A percentile compares a stretch with the other conserved stretches of the same genome.
These are phyloP conservation scores for Planococcus citri DNA, from an alignment of 1,140 invertebrate genomes.

Conservation along the genomic window DNA sequence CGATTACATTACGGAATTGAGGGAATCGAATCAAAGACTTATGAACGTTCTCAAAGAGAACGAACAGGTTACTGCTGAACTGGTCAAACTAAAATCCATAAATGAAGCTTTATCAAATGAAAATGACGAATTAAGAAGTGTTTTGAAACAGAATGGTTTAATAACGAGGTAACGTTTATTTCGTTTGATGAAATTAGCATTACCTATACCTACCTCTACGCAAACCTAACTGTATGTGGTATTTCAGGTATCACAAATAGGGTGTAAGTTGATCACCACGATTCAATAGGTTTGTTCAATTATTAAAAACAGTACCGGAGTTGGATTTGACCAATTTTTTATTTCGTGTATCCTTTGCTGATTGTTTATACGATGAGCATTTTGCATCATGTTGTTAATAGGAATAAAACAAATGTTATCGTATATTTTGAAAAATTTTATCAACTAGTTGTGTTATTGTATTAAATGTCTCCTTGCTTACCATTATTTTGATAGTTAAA, in stretches of 20 bases:
- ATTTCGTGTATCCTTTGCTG: too few relatives aligned
- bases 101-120: conserved; percentile 27
- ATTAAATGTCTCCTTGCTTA: too few relatives aligned
- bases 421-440: too few relatives aligned
- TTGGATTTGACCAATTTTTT: too few relatives aligned
- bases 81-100: conserved; percentile 23
- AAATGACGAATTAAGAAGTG: conserved; percentile 27
- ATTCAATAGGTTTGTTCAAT: not conserved
- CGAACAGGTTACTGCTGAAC: conserved; percentile 27
- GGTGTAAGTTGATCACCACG: not conserved
- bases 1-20: conserved; percentile 83
- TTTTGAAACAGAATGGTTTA: conserved; percentile 27
- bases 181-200: not conserved
- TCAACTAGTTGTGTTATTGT: too few relatives aligned
- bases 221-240: not conserved
- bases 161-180: conserved; percentile 8
- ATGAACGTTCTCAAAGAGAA: conserved; percentile 29
- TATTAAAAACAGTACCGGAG: too few relatives aligned
- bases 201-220: too few relatives aligned
- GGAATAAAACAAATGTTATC: too few relatives aligned
- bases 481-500: too few relatives aligned
- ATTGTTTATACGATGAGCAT: too few relatives aligned
- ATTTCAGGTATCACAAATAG: not conserved
- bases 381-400: too few relatives aligned
- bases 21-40: conserved; percentile 54